A percentile compares a stretch with the other conserved stretches of the same genome.
Conservation (phyloP, 2,113 vertebrate genomes). For the human region GRCh38 chr11:23221001-23221500, state of each 20-base stretch:
- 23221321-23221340: not conserved
- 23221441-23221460: not conserved
- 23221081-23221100: not conserved
- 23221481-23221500: not conserved
- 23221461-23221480: not conserved
- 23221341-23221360: not conserved
- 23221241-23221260: not conserved
- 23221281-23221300: not conserved
- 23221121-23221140: not conserved
- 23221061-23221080: not conserved
- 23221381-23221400: not conserved
- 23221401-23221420: not conserved
- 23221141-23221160: not conserved
- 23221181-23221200: not conserved
- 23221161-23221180: not conserved
- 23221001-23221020: not conserved
- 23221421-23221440: not conserved
- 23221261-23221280: not conserved
- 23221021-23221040: not conserved
- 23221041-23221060: not conserved
- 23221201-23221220: not conserved
- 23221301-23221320: not conserved
- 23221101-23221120: not conserved
- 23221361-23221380: not conserved
- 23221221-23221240: not conserved